These are phyloP conservation scores for Megastigmus dorsalis DNA, from an alignment of 2,888 invertebrate species.

Conservation along the genomic window DNA sequence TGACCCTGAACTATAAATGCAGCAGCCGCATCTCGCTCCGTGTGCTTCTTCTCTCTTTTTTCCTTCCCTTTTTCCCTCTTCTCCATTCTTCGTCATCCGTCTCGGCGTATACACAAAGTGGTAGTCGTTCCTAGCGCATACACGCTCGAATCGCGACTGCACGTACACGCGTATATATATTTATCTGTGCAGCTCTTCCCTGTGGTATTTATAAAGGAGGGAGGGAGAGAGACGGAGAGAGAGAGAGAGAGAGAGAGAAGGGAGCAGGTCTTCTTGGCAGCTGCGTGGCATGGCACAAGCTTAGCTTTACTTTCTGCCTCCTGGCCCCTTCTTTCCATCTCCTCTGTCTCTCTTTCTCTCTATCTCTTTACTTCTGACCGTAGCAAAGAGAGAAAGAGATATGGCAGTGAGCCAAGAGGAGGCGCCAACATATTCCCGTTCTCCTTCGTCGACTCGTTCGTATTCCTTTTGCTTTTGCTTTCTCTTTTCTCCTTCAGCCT, in stretches of 20 bases:
- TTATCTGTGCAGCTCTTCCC: no score
- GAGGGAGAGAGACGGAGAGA: no score
- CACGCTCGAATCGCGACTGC: conserved; percentile 35
- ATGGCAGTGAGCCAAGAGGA: conserved; percentile 53
- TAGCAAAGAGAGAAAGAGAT: conserved; percentile 11
- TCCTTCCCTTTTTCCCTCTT: conserved; percentile 3
- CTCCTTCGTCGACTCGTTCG: conserved; percentile 28
- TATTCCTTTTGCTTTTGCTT: neutral
- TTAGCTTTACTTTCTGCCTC: no score
- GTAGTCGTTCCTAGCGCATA: neutral
- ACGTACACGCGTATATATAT: no score
- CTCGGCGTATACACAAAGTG: neutral
- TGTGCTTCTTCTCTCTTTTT: conserved; percentile 21
- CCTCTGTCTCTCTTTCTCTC: conserved; percentile 57
- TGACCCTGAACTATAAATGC: conserved; percentile 70
- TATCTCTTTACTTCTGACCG: conserved; percentile 6
- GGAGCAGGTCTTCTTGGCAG: conserved; percentile 47
- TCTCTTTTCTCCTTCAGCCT: neutral
- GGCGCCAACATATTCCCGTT: conserved; percentile 57
- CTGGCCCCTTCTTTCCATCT: conserved; percentile 44
- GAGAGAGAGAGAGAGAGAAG: conserved; percentile 9
- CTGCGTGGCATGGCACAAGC: no score
- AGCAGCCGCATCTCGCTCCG: conserved; percentile 20
- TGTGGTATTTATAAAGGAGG: conserved; percentile 14
- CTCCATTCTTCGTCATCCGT: conserved; percentile 11